Evolutionary conservation across 1,140 invertebrate genomes (phyloP).

Genomic region (Bombus balteatus): DNA sequence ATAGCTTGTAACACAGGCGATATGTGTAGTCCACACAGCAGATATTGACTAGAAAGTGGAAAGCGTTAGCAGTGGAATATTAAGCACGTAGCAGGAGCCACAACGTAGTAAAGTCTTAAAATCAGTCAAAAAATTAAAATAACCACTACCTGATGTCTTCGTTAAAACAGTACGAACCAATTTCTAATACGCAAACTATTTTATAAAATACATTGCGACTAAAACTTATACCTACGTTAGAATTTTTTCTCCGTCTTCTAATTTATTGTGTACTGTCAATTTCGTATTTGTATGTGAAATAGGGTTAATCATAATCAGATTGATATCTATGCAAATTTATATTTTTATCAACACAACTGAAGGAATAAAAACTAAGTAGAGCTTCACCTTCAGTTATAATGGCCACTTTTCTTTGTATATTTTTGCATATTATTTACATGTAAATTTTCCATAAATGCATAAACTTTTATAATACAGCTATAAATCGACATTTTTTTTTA

Average conservation of each 20-base stretch:
- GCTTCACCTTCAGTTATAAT: neutral
- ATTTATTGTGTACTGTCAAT: too few relatives aligned
- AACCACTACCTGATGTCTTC: accelerated
- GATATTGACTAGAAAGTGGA: neutral
- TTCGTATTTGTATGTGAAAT: too few relatives aligned
- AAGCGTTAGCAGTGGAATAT: neutral
- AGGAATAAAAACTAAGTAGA: neutral
- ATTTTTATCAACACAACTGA: neutral
- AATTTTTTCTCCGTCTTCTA: too few relatives aligned
- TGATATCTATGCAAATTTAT: neutral
- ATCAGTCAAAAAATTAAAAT: too few relatives aligned
- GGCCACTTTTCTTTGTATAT: neutral
- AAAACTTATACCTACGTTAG: too few relatives aligned
- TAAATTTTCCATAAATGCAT: slow-evolving; percentile 1
- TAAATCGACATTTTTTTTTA: neutral
- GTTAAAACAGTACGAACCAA: too few relatives aligned
- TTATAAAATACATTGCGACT: too few relatives aligned
- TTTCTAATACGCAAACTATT: too few relatives aligned
- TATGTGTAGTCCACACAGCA: neutral
- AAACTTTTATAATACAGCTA: neutral
- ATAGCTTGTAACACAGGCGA: neutral
- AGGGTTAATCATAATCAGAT: neutral
- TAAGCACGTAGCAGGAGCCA: neutral
- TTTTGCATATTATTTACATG: slow-evolving; percentile 3
- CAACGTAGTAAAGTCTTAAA: too few relatives aligned